Base-by-base conservation (phyloP, 2,888 invertebrate species). In the Euspilapteryx auroguttella region DNA sequence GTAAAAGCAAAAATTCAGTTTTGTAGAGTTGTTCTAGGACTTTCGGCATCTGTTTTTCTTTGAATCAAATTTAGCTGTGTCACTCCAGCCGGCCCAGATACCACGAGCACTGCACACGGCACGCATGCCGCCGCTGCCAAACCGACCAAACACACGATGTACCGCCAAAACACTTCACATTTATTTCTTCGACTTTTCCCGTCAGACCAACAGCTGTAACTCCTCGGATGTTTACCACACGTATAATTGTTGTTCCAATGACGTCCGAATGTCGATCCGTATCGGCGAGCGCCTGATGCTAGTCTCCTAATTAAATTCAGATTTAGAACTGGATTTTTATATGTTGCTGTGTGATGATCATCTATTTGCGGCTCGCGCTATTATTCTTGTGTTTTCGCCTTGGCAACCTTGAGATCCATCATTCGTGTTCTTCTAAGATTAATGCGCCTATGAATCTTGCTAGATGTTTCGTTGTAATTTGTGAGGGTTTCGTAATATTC, bases 21-120 rank as follows among this genome's bases (percentile, higher is more conserved):
- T n/a, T n/a, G n/a, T n/a, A n/a, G n/a, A n/a, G n/a, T n/a, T n/a
- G n/a, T n/a, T n/a, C n/a, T n/a, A n/a, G n/a, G n/a, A 22, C 11
- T 12, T 12, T 25, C 15, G 6, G 25, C 21, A 21, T 27, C 21
- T n/a, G 27, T 9, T 21, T 27, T 12, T 20, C 20, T 9, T 21
- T 27, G 20, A 62, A 65, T 71, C 66, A 66, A 68, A 73, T 69
- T 68, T 73, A 73, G 69, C 71, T 64, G 59, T 71, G 73, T 71
- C 71, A 68, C 66, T 75, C 73, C 73, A 75, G 73, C 41, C 68
- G 73, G 51, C 68, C 69, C 63, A 68, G 63, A 69, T 73, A 65
- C 65, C 45, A 51, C 44, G 48, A 47, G 51, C 62, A 57, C 52
- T 75, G 73, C 73, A 57, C 73, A 75, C 73, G 73, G 73, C 73